These are phyloP conservation scores for Caenorhabditis becei DNA, from an alignment of 2,888 invertebrate genomes.

Conservation along the genomic window DNA sequence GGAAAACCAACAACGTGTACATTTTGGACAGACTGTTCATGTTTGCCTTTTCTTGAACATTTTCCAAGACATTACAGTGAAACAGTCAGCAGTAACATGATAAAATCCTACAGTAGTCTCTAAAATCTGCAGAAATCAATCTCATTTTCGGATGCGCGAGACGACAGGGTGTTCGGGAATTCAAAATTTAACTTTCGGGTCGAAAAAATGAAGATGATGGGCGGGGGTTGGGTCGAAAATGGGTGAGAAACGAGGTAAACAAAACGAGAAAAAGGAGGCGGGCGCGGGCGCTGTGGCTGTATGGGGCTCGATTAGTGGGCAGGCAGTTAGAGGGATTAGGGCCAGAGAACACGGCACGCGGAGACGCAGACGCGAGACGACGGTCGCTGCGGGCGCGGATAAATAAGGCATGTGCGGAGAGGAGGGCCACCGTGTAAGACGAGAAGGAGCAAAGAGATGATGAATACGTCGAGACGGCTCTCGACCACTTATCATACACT, in stretches of 20 bases:
- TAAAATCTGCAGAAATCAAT: too few relatives aligned
- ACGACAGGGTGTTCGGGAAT: not conserved
- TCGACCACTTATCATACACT: slow-evolving; percentile 13
- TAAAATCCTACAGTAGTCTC: too few relatives aligned
- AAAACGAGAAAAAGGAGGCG: slow-evolving; percentile 22
- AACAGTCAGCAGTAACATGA: not conserved
- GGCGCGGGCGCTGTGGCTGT: slow-evolving; percentile 17
- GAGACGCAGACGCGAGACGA: slow-evolving; percentile 26
- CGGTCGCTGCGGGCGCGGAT: slow-evolving; percentile 1
- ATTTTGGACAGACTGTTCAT: not conserved
- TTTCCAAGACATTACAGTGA: not conserved
- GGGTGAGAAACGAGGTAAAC: slow-evolving; percentile 40
- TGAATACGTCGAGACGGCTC: not conserved
- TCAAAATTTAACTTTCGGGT: not conserved
- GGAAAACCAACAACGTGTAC: slow-evolving; percentile 1
- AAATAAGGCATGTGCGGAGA: not conserved
- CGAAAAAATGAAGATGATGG: not conserved
- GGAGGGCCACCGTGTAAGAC: slow-evolving; percentile 2
- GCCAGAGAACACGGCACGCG: not conserved
- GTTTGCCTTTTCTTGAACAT: not conserved
- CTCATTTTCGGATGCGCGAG: not conserved
- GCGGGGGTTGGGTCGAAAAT: slow-evolving; percentile 13
- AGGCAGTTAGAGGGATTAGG: slow-evolving; percentile 30
- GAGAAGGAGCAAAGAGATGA: slow-evolving; percentile 9
- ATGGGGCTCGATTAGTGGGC: slow-evolving; percentile 46